Evolutionary conservation across 2,797 vertebrate genomes (phyloP).

Genomic region (Limosa lapponica): DNA sequence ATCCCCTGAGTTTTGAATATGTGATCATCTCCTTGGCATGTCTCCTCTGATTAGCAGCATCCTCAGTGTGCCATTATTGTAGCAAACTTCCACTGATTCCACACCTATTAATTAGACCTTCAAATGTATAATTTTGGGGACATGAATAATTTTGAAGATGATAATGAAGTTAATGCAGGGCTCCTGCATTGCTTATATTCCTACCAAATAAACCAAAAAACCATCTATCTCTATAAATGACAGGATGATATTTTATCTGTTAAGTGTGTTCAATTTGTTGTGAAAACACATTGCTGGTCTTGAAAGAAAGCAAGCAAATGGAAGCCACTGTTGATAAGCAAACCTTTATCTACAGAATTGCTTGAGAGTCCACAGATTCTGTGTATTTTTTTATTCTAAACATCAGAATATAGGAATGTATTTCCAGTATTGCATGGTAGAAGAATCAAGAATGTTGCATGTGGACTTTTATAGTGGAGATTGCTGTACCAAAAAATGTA

Average conservation of each 20-base stretch:
- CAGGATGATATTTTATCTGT: not conserved
- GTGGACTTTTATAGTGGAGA: not conserved
- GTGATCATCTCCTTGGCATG: not conserved
- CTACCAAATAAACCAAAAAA: not conserved
- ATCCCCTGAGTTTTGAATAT: not conserved
- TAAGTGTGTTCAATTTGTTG: not conserved
- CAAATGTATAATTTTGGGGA: not conserved
- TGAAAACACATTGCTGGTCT: not conserved
- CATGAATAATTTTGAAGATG: conserved; percentile 7
- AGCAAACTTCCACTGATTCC: not conserved
- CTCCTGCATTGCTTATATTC: not conserved
- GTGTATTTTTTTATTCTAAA: not conserved
- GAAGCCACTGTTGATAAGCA: not conserved
- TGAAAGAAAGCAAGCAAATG: not conserved
- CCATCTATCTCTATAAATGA: not conserved
- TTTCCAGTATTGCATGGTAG: not conserved
- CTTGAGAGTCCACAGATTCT: not conserved
- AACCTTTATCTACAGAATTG: not conserved
- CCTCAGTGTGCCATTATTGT: not conserved
- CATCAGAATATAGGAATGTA: not conserved
- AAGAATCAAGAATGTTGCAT: not conserved
- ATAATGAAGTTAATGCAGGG: not conserved
- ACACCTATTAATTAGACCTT: not conserved
- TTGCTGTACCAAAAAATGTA: not conserved
- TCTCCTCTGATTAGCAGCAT: not conserved